A percentile compares a stretch with the other conserved stretches of the same genome.
phyloP scores from a whole-genome alignment of 92 coral and sea anemone species.

The Porites rus region DNA sequence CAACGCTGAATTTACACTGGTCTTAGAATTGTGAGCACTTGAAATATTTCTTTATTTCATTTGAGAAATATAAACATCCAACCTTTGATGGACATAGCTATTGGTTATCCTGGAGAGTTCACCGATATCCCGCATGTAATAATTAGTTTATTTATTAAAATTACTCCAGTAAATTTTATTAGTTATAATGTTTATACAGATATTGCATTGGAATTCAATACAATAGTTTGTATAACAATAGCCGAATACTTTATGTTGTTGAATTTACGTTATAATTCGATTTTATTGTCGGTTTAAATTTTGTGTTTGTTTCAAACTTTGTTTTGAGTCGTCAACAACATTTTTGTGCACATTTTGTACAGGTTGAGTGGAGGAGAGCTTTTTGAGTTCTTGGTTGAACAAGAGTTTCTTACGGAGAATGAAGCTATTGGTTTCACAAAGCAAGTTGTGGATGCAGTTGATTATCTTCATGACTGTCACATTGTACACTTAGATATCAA shows the following conservation, averaged over 20 bases:
- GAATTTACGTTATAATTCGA: no score
- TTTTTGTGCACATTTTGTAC: background rate
- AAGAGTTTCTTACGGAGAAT: slow-evolving; percentile 88
- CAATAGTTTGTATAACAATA: no score
- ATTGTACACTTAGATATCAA: slow-evolving; percentile 94
- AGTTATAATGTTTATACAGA: background rate
- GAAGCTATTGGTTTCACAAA: slow-evolving; percentile 87
- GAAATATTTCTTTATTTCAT: background rate
- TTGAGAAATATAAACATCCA: no score
- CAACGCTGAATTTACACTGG: slow-evolving; percentile 74
- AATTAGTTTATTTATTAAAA: no score
- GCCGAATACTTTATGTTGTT: no score
- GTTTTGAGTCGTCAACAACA: background rate
- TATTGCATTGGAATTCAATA: background rate
- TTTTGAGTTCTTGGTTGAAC: slow-evolving; percentile 88
- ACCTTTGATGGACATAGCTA: background rate
- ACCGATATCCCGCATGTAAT: no score
- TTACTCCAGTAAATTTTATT: no score
- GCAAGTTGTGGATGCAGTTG: slow-evolving; percentile 86
- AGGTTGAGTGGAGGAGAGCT: slow-evolving; percentile 97
- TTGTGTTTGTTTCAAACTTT: no score
- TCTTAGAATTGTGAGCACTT: slow-evolving; percentile 91
- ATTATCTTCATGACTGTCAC: slow-evolving; percentile 77
- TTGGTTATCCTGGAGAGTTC: no score
- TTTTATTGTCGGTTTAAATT: no score